These are phyloP conservation scores for Drosophila flavopinicola DNA, from an alignment of 2,888 invertebrate species.

Conservation along the genomic window DNA sequence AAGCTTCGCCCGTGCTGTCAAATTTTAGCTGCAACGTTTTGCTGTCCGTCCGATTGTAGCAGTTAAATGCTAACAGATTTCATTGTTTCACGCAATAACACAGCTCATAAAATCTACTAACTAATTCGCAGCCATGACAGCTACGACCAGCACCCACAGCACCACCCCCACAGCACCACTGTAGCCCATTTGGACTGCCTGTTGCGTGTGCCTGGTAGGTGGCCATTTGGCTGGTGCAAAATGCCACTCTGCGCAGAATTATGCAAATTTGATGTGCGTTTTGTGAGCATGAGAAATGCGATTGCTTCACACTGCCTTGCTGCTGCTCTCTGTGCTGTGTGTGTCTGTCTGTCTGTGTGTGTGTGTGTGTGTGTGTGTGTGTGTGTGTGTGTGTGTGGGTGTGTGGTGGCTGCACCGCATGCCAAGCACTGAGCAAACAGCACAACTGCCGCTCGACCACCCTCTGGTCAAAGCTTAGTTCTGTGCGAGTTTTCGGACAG, in stretches of 20 bases:
- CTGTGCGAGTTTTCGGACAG: slow-evolving; percentile 42
- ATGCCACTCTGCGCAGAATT: slow-evolving; percentile 73
- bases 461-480: slow-evolving; percentile 17
- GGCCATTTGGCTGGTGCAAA: slow-evolving; percentile 66
- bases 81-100: slow-evolving; percentile 61
- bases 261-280: slow-evolving; percentile 79
- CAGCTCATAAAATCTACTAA: slow-evolving; percentile 68
- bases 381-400: slow-evolving; percentile 9
- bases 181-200: slow-evolving; percentile 36
- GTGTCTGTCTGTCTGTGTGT: slow-evolving; percentile 10
- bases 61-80: slow-evolving; percentile 50
- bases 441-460: slow-evolving; percentile 13
- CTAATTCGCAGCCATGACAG: slow-evolving; percentile 56
- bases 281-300: slow-evolving; percentile 62
- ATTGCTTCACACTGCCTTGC: slow-evolving; percentile 21
- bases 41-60: slow-evolving; percentile 3
- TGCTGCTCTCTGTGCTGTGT: slow-evolving; percentile 18
- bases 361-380: neutral
- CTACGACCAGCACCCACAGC: slow-evolving; percentile 11
- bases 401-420: slow-evolving; percentile 55
- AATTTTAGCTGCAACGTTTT: slow-evolving; percentile 16
- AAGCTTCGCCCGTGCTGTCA: slow-evolving; percentile 30
- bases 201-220: slow-evolving; percentile 48
- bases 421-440: slow-evolving; percentile 65
- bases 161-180: neutral